Base-by-base conservation (phyloP, 1,140 invertebrate species). In the Drosophila ananassae region DNA sequence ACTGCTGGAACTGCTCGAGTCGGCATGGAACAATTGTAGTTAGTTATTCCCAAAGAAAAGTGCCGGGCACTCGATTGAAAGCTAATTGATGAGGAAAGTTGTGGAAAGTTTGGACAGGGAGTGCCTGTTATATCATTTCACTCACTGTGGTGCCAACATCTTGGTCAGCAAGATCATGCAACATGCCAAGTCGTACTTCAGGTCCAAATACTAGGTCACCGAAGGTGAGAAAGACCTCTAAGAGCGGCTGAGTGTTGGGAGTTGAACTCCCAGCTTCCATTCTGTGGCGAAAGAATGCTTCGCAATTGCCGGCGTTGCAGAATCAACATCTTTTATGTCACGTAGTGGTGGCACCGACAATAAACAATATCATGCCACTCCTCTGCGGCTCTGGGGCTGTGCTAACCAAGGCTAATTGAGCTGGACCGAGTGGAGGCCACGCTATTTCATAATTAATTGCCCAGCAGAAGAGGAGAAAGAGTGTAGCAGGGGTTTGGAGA, bases 31-130 rank as follows among this genome's bases (percentile, higher is more conserved):
- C 68, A 72, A 82, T 82, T 84, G 71, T 71, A 68, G 76, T 72
- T 82, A 62, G 83, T 83, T 83, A 79, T 85, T 84, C 84, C 76
- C 60, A 24, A 63, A 83, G 78, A 84, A 63, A 68, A 47, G 61
- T 44, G 48, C 58, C 17, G 24, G 37, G 28, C 30, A 34, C 34
- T 53, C 58, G 12, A 59, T 47, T 59, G 30, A 39, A 56, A 56
- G 50, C 28, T 56, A 47, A 68, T 69, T 48, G 62, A 68, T 55
- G 50, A 55, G 28, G 32, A 55, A 68, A 68, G 46, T 13, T 13
- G 12, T 13, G 12, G 12, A 37, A 10, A n/a, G 25, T 28, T 9
- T 12, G 10, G 34, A 46, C 17, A 17, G 17, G 17, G 17, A 17
- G 17, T 17, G 17, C 17, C 17, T 17, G 17, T 17, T 17, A 17